These are phyloP conservation scores for Minunthozetes semirufus DNA, from an alignment of 2,888 invertebrate genomes.

Conservation along the genomic window DNA sequence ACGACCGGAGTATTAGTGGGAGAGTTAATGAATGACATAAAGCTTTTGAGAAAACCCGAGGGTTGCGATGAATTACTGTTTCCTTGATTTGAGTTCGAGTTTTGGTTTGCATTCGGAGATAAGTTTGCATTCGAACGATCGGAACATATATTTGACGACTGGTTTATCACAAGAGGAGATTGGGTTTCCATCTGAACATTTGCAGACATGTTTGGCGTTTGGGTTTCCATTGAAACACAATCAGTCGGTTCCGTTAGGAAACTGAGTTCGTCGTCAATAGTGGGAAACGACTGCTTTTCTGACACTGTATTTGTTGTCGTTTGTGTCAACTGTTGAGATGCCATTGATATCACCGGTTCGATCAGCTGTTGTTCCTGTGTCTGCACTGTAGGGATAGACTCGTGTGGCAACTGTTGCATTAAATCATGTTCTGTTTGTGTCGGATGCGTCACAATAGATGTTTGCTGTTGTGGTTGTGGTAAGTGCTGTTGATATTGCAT, in stretches of 20 bases:
- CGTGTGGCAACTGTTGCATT: constrained; percentile 23
- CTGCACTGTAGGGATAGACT: constrained; percentile 1
- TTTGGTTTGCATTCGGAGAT: constrained; percentile 9
- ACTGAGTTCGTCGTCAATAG: constrained; percentile 24
- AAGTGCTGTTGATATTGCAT: constrained; percentile 25
- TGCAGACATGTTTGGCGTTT: not conserved
- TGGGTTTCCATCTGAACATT: not conserved
- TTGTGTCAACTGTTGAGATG: constrained; percentile 3
- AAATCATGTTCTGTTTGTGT: constrained; percentile 11
- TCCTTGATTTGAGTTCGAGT: constrained; percentile 6
- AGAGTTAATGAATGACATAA: constrained; percentile 5
- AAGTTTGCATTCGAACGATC: not conserved
- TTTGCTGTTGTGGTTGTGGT: not conserved
- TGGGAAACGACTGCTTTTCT: constrained; percentile 19
- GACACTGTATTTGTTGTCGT: not conserved
- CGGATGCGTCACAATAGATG: not conserved
- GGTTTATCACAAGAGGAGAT: constrained; percentile 5
- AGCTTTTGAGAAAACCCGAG: not conserved
- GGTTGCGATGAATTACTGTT: not conserved
- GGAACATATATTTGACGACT: constrained; percentile 14
- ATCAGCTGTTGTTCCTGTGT: constrained; percentile 22
- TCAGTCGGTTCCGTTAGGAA: constrained; percentile 16
- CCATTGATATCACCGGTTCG: constrained; percentile 12
- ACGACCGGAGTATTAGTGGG: not conserved
- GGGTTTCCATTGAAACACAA: constrained; percentile 24